Conservation (phyloP, 1,140 invertebrate species). For the Ptiloglossa arizonensis region DNA sequence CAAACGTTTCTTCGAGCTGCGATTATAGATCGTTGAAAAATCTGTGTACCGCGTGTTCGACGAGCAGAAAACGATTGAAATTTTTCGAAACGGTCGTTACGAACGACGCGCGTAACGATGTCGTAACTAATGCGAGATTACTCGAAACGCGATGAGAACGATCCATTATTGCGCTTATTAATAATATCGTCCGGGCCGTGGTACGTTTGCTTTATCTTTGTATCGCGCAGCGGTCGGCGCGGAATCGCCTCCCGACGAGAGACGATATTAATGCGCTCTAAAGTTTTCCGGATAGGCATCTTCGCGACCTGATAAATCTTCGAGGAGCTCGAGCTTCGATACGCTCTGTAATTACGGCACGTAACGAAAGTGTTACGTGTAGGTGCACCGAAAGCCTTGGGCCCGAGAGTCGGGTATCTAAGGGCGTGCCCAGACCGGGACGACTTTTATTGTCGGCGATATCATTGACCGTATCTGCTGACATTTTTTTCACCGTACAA, state of each 20-base stretch:
- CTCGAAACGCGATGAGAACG: not conserved
- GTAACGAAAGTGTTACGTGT: constrained; percentile 64
- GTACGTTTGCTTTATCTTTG: constrained; percentile 18
- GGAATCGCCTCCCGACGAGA: constrained; percentile 25
- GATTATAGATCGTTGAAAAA: too few relatives aligned
- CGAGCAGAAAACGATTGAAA: not conserved
- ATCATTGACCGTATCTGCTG: constrained; percentile 33
- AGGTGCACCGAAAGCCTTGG: constrained; percentile 41
- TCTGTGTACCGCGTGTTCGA: not conserved
- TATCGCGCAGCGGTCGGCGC: constrained; percentile 14
- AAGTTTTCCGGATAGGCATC: constrained; percentile 55
- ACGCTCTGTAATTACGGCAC: constrained; percentile 65
- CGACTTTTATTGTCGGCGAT: constrained; percentile 42
- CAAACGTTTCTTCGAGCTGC: too few relatives aligned
- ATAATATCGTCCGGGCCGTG: constrained; percentile 31
- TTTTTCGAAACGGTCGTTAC: not conserved
- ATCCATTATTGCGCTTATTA: constrained; percentile 40
- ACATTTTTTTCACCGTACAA: constrained; percentile 16
- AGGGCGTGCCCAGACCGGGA: constrained; percentile 42
- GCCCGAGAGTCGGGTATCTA: constrained; percentile 47
- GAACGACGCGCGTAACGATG: not conserved
- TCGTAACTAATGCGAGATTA: not conserved
- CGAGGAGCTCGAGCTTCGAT: constrained; percentile 49
- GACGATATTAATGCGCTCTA: constrained; percentile 35
- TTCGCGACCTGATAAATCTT: constrained; percentile 66